These are phyloP conservation scores for Branchipolynoe longqiensis DNA, from an alignment of 2,888 invertebrate genomes.

Conservation along the genomic window DNA sequence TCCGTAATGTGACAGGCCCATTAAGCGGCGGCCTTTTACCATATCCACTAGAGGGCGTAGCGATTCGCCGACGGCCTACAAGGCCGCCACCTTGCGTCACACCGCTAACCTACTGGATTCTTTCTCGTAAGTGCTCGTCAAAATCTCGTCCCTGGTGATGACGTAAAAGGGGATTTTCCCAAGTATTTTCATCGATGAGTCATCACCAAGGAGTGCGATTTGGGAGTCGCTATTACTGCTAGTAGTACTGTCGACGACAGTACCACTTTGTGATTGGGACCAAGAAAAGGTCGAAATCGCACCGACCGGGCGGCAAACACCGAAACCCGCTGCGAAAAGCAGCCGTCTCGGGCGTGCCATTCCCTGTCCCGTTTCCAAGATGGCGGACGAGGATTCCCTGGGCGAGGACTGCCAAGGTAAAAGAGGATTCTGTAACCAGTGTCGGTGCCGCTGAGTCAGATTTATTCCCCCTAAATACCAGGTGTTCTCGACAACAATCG, in stretches of 20 bases:
- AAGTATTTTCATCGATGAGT: conserved; percentile 78
- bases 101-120: background rate
- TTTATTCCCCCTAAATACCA: too few species aligned
- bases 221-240: conserved; percentile 72
- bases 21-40: too few species aligned
- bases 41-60: conserved; percentile 22
- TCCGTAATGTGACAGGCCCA: too few species aligned
- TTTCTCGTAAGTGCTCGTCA: background rate
- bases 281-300: conserved; percentile 4
- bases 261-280: conserved; percentile 25
- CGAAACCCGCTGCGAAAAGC: conserved; percentile 38
- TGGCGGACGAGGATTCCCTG: conserved; percentile 62
- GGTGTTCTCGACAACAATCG: too few species aligned
- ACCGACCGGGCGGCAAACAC: background rate
- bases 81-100: conserved; percentile 6
- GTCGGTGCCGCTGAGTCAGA: background rate
- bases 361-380: conserved; percentile 60
- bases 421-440: conserved; percentile 32
- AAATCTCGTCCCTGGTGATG: conserved; percentile 34
- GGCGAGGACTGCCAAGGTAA: conserved; percentile 40
- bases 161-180: conserved; percentile 76
- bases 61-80: background rate
- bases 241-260: conserved; percentile 60
- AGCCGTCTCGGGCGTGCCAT: background rate
- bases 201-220: conserved; percentile 78